Evolutionary conservation across 2,797 vertebrate genomes (phyloP).

Genomic region (Neoniphon sammara): DNA sequence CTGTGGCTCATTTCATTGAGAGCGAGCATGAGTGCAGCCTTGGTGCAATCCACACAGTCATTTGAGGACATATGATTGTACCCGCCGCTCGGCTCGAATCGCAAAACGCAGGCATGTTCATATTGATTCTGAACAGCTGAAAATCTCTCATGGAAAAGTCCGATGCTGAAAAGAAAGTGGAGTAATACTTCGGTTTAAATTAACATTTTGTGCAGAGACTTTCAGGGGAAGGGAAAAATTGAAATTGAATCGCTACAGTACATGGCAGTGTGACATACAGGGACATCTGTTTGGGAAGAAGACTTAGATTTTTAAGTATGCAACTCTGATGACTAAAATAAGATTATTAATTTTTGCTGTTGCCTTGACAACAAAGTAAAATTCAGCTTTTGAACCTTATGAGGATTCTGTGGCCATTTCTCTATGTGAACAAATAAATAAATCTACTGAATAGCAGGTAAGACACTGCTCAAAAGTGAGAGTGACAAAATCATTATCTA

Average conservation of each 20-base stretch:
- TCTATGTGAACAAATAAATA: neutral
- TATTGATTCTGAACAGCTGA: neutral
- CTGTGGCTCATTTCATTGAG: constrained; percentile 56
- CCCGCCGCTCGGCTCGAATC: constrained; percentile 23
- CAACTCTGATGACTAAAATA: neutral
- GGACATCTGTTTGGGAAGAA: neutral
- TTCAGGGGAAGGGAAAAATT: neutral
- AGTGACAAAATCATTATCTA: too few species aligned
- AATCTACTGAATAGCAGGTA: too few species aligned
- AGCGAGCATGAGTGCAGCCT: constrained; percentile 18
- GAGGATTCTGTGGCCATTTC: neutral
- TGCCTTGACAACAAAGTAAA: neutral
- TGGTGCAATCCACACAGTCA: constrained; percentile 37
- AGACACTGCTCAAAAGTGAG: too few species aligned
- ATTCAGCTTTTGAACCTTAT: neutral
- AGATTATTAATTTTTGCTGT: neutral
- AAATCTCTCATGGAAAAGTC: neutral
- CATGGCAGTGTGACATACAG: neutral
- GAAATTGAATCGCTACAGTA: neutral
- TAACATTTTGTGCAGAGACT: neutral
- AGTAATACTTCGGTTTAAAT: neutral
- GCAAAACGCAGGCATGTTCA: constrained; percentile 5
- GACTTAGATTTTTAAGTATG: neutral
- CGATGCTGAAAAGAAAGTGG: neutral
- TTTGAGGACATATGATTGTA: constrained; percentile 37